A percentile compares a stretch with the other conserved stretches of the same genome.
Evolutionary conservation across 2,888 invertebrate genomes (phyloP).

Genomic region (Pteria penguin): DNA sequence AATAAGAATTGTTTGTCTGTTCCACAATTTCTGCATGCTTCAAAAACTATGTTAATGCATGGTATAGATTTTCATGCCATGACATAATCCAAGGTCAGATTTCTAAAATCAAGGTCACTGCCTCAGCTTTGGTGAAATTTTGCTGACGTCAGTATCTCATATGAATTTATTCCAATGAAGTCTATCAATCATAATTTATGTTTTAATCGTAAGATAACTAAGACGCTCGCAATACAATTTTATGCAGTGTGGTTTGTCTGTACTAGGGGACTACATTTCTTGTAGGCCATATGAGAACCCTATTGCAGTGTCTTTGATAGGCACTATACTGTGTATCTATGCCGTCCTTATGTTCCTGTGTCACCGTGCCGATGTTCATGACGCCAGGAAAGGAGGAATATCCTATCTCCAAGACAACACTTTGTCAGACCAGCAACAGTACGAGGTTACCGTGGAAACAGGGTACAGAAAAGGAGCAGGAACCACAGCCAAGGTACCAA

Average conservation of each 20-base stretch:
- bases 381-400: constrained; percentile 68
- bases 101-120: no score
- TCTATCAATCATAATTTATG: no score
- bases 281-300: constrained; percentile 72
- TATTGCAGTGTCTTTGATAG: constrained; percentile 64
- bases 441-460: constrained; percentile 78
- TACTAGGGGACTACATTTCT: constrained; percentile 1
- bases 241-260: background rate
- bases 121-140: no score
- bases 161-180: no score
- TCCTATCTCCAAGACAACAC: constrained; percentile 76
- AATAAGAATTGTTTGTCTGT: no score
- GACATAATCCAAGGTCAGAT: no score
- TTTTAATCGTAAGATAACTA: no score
- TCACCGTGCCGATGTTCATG: constrained; percentile 67
- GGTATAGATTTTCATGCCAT: no score
- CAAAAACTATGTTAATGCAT: no score
- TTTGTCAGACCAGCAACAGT: constrained; percentile 74
- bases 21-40: no score
- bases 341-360: constrained; percentile 65
- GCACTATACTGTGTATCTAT: constrained; percentile 68
- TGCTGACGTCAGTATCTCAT: no score
- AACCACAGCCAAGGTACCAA: constrained; percentile 79
- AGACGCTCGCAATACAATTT: no score
- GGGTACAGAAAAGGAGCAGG: constrained; percentile 77